Conservation (phyloP, 2,797 vertebrate genomes). For the Diceros bicornis region DNA sequence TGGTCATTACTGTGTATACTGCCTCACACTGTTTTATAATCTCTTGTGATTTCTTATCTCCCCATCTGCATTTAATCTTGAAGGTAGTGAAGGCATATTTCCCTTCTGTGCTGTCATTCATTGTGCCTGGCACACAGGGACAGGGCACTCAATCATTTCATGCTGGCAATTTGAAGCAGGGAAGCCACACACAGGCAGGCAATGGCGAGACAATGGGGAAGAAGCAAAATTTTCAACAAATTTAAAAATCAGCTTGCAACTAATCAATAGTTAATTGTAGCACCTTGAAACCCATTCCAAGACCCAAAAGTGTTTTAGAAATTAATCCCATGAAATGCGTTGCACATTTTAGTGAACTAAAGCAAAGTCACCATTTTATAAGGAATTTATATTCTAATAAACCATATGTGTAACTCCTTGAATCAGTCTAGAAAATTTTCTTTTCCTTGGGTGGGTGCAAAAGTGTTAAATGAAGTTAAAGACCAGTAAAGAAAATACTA, state of each 20-base stretch:
- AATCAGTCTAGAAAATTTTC: slow-evolving; percentile 28
- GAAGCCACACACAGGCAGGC: neutral
- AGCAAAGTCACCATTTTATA: neutral
- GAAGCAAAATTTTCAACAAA: neutral
- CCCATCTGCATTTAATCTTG: neutral
- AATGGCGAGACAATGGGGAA: neutral
- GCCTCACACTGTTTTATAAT: neutral
- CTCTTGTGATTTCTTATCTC: neutral
- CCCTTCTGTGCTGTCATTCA: neutral
- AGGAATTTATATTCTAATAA: slow-evolving; percentile 1
- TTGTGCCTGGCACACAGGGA: neutral
- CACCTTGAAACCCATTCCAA: neutral
- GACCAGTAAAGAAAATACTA: neutral
- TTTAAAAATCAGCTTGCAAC: neutral
- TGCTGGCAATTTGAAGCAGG: neutral
- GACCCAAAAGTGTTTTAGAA: slow-evolving; percentile 15
- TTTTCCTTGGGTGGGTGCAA: slow-evolving; percentile 11
- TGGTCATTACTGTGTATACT: neutral
- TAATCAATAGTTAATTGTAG: neutral
- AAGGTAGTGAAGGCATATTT: neutral
- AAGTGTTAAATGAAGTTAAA: slow-evolving; percentile 18
- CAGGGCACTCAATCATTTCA: neutral
- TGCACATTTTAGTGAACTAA: neutral
- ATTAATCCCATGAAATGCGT: slow-evolving; percentile 12
- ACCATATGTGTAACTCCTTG: neutral